Base-by-base conservation (phyloP, 2,797 vertebrate genomes). In the Anguilla anguilla region DNA sequence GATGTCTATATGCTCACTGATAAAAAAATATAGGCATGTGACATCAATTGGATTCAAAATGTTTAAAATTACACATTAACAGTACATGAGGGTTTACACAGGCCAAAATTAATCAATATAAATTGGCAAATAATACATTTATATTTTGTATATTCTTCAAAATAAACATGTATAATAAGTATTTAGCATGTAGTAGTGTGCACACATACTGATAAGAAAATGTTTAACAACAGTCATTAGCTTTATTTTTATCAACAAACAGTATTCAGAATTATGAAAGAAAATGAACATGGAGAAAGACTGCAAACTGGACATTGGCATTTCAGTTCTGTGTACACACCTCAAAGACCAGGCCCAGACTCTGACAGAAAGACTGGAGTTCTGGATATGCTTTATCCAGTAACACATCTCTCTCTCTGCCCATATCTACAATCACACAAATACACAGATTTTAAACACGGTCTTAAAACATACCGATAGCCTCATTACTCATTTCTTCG, bases 281-380 rank as follows among this genome's bases (percentile, higher is more conserved):
- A 84, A 69, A 4, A 25, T 25, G 25, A 28, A 84, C 31, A 87
- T 61, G 64, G n/a, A 83, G 57, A 59, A 17, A 31, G 28, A 72
- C 28, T 31, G 28, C n/a, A 72, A 28, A 87, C 28, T 49, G 10
- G 10, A 72, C 39, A 35, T 25, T 51, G 55, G 77, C 31, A 35
- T 13, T 69, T 69, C 74, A 77, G 22, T 53, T 11, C 10, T 31
- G 31, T 28, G 49, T 25, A 17, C 28, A 92, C 91, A 97, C 97
- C 97, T 98, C 97, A 31, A 97, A 96, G 87, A 93, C 89, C 31
- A 98, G 86, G 6, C 96, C 95, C 0, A 96, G 94, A 84, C 94
- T 92, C 86, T 96, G 97, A 86, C 97, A 98, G 93, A 96, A 97
- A 15, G 91, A 89, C 59, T 92, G 95, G n/a, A 96, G 90, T 85